Evolutionary conservation across 2,797 vertebrate species (phyloP).

Genomic region (Pangasius djambal): DNA sequence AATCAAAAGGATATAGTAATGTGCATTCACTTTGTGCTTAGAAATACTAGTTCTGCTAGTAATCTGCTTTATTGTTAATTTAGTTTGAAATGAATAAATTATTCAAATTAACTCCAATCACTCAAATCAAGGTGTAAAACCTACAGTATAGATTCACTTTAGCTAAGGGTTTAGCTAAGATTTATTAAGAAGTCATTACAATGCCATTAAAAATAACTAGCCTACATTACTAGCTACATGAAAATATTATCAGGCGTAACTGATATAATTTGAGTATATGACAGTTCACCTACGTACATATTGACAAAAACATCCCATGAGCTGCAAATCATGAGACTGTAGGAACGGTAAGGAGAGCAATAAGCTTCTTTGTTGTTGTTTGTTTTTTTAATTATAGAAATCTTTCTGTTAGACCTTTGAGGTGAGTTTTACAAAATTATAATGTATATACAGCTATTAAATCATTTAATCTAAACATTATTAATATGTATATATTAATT

Average conservation of each 20-base stretch:
- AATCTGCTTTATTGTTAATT: background rate
- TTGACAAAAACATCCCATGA: background rate
- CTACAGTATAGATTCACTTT: background rate
- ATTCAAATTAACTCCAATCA: background rate
- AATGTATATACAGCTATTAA: background rate
- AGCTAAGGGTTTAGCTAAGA: background rate
- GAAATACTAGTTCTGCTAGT: background rate
- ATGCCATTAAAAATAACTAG: background rate
- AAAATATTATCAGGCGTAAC: no score
- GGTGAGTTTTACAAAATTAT: background rate
- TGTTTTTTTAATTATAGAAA: background rate
- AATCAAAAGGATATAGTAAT: background rate
- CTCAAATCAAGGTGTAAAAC: background rate
- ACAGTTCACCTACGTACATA: background rate
- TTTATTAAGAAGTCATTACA: background rate
- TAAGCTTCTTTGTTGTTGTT: background rate
- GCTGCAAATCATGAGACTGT: background rate
- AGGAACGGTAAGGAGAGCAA: background rate
- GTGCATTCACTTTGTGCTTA: background rate
- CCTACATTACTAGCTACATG: background rate
- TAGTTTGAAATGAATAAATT: background rate
- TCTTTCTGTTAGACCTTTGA: background rate
- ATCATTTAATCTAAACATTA: background rate
- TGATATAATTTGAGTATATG: background rate
- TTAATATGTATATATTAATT: background rate